Conservation (phyloP, 2,888 invertebrate genomes). For the Anaspis maculata region DNA sequence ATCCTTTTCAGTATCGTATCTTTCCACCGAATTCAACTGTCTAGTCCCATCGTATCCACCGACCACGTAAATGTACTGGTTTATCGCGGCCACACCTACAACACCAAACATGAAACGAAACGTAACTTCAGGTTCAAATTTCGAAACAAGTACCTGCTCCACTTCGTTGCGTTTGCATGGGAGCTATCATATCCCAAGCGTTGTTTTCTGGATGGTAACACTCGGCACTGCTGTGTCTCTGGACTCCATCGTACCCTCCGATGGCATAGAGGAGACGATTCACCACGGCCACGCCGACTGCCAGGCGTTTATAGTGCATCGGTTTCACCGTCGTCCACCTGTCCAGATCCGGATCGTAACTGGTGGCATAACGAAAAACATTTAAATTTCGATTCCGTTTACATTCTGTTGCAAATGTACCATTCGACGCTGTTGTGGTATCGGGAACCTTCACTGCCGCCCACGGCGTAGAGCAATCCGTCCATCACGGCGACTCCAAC, state of each 20-base stretch:
- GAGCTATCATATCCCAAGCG: slow-evolving; percentile 72
- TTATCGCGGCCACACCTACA: slow-evolving; percentile 71
- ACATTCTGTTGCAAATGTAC: no score
- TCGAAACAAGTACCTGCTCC: slow-evolving; percentile 60
- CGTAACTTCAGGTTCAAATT: background rate
- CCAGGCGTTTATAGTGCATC: slow-evolving; percentile 71
- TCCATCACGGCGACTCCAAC: slow-evolving; percentile 94
- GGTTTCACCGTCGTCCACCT: slow-evolving; percentile 68
- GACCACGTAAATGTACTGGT: slow-evolving; percentile 84
- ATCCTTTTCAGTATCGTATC: slow-evolving; percentile 76
- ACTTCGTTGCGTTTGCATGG: slow-evolving; percentile 72
- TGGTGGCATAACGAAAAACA: no score
- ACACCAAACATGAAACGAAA: slow-evolving; percentile 6
- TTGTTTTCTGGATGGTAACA: slow-evolving; percentile 92
- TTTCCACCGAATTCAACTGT: slow-evolving; percentile 77
- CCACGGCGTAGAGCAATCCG: slow-evolving; percentile 82
- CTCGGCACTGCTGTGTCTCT: slow-evolving; percentile 71
- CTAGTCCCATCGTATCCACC: slow-evolving; percentile 86
- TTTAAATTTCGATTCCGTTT: no score
- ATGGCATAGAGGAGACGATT: slow-evolving; percentile 65
- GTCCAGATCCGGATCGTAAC: slow-evolving; percentile 82
- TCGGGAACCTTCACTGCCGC: slow-evolving; percentile 78
- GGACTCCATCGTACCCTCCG: slow-evolving; percentile 80
- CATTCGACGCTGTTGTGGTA: slow-evolving; percentile 86
- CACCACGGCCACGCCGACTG: slow-evolving; percentile 72